phyloP scores from a whole-genome alignment of 2,888 invertebrate species.

The Allophyes oxyacanthae region DNA sequence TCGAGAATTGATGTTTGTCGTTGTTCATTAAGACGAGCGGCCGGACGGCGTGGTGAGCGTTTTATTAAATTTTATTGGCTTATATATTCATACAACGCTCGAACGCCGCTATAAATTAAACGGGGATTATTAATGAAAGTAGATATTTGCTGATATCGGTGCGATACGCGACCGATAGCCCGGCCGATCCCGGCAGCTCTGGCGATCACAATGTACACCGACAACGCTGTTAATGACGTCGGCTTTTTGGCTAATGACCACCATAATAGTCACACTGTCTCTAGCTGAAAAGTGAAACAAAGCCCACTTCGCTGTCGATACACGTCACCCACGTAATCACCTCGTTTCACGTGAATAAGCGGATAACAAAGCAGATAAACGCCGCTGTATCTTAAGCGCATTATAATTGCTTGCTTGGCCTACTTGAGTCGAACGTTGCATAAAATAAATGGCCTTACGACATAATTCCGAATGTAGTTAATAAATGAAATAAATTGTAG shows the following conservation, averaged over 20 bases:
- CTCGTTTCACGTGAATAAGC: slow-evolving; percentile 65
- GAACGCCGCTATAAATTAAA: slow-evolving; percentile 66
- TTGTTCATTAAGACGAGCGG: slow-evolving; percentile 75
- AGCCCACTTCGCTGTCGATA: slow-evolving; percentile 57
- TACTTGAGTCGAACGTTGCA: slow-evolving; percentile 66
- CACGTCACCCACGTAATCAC: slow-evolving; percentile 61
- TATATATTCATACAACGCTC: slow-evolving; percentile 63
- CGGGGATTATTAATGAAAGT: slow-evolving; percentile 66
- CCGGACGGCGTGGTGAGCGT: slow-evolving; percentile 70
- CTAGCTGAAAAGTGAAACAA: slow-evolving; percentile 64
- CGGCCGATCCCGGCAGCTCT: slow-evolving; percentile 19
- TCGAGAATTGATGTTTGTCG: slow-evolving; percentile 77
- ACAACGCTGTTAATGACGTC: slow-evolving; percentile 65
- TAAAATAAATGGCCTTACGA: slow-evolving; percentile 75
- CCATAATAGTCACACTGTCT: slow-evolving; percentile 55
- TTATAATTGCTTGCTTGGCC: slow-evolving; percentile 73
- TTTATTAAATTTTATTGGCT: slow-evolving; percentile 81
- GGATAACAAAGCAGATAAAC: slow-evolving; percentile 60
- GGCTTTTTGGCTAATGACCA: slow-evolving; percentile 67
- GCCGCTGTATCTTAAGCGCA: slow-evolving; percentile 68
- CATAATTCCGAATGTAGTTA: slow-evolving; percentile 67
- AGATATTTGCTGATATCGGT: slow-evolving; percentile 62
- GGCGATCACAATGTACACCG: slow-evolving; percentile 49
- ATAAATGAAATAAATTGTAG: slow-evolving; percentile 70
- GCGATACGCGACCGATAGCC: slow-evolving; percentile 40